Evolutionary conservation across 2,113 vertebrate species (phyloP), one percentile per base, ranked within the genome.

Genomic region (Callorhinus ursinus): DNA sequence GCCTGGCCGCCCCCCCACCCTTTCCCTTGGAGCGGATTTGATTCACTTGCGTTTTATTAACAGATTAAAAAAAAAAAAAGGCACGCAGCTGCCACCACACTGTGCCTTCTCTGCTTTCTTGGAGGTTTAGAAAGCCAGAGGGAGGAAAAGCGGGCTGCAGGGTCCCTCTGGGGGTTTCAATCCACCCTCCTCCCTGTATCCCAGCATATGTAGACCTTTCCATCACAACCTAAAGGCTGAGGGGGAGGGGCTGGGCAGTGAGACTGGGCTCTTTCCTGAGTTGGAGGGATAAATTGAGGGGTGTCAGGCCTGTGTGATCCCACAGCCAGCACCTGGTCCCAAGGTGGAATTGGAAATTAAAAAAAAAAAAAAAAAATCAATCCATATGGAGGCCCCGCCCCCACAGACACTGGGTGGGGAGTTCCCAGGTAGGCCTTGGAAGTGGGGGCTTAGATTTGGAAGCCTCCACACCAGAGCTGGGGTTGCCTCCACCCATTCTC

Each of bases 1-100:
- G 92, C 91, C 80, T 96, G 16, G 15, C 93, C 1, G 4, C 76
- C 76, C 51, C 67, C 49, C 61, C 42, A 28, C 82, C 77, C 42
- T 55, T 95, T 95, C 93, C 98, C 96, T 97, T 14, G 4, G 80
- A 97, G 96, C 63, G 49, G 96, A 97, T 97, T 97, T 97, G 95
- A 97, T 97, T 98, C 94, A 97, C 90, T 98, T 96, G 96, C 57
- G 84, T 95, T 97, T 98, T 97, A 97, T 97, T 97, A 98, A 97
- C 97, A 97, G 97, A 97, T 97, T 94, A 24, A 96, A 96, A 97
- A 97, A 94, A 96, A 90, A 77, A n/a, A 79, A 16, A 22, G n/a
- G 24, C 24, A 9, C n/a, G 7, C 89, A 88, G 92, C 83, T n/a
- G 79, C 88, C 74, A 49, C 97, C 63, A 28, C 77, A 49, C 59